A percentile compares a stretch with the other conserved stretches of the same genome.
Evolutionary conservation across 2,888 invertebrate species (phyloP).

Genomic region (Holacanthella duospinosa): DNA sequence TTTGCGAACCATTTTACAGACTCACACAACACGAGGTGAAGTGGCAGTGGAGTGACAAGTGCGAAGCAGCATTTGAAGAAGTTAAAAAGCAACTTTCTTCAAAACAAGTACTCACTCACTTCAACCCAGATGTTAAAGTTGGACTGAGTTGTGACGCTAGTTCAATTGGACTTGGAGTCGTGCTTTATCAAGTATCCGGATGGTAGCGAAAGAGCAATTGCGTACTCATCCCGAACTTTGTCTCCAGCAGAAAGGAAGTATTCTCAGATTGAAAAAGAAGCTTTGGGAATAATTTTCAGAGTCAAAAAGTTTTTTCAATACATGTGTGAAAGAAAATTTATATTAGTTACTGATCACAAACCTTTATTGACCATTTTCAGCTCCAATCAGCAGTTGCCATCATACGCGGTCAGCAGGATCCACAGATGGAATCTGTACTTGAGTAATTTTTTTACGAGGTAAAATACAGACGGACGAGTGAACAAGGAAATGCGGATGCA

Average conservation of each 20-base stretch:
- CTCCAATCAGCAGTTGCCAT: conserved; percentile 33
- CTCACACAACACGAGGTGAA: conserved; percentile 37
- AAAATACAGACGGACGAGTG: no score
- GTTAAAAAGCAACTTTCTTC: conserved; percentile 36
- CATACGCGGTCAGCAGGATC: conserved; percentile 33
- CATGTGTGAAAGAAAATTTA: conserved; percentile 42
- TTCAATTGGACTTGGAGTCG: conserved; percentile 35
- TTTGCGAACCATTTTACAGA: conserved; percentile 38
- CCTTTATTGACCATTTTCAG: conserved; percentile 40
- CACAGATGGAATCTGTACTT: conserved; percentile 36
- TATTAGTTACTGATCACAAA: conserved; percentile 39
- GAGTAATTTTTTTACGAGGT: conserved; percentile 38
- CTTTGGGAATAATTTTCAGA: conserved; percentile 39
- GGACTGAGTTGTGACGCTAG: conserved; percentile 40
- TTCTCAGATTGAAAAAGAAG: conserved; percentile 39
- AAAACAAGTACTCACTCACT: conserved; percentile 37
- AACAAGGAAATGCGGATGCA: no score
- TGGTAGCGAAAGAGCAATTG: conserved; percentile 40
- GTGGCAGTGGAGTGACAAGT: conserved; percentile 38
- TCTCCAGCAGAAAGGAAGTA: conserved; percentile 40
- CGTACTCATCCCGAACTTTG: conserved; percentile 29
- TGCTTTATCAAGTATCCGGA: conserved; percentile 33
- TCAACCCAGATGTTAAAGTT: conserved; percentile 37
- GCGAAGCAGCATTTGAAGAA: conserved; percentile 38
- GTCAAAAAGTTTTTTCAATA: conserved; percentile 42